phyloP scores from a whole-genome alignment of 92 coral and sea anemone species.

The Zoanthus gigantus region DNA sequence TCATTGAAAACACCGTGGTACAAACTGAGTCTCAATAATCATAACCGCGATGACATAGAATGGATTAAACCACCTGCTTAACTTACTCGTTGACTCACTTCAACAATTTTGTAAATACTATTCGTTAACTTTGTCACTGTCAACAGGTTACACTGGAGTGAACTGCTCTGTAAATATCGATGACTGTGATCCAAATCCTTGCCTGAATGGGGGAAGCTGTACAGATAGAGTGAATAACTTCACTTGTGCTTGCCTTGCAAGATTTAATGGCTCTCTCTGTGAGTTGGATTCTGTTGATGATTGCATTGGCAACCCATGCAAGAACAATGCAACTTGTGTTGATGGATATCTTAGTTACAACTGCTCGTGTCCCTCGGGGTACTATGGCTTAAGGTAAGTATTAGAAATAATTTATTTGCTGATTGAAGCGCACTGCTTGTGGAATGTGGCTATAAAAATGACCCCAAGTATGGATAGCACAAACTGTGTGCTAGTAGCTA shows the following conservation, averaged over 20 bases:
- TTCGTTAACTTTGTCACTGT: background rate
- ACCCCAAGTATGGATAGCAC: no score
- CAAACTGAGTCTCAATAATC: no score
- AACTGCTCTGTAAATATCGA: slow-evolving; percentile 40
- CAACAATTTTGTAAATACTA: no score
- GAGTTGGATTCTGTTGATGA: slow-evolving; percentile 65
- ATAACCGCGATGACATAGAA: no score
- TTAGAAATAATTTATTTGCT: background rate
- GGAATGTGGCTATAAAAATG: no score
- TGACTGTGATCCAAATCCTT: slow-evolving; percentile 45
- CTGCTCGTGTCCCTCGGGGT: slow-evolving; percentile 70
- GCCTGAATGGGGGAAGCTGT: slow-evolving; percentile 56
- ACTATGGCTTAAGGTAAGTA: slow-evolving; percentile 36
- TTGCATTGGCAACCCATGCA: slow-evolving; percentile 71
- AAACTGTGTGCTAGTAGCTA: no score
- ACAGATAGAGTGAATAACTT: slow-evolving; percentile 37
- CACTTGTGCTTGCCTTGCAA: slow-evolving; percentile 61
- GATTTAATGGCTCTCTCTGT: slow-evolving; percentile 78
- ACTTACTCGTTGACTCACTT: no score
- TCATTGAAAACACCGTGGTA: no score
- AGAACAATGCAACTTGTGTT: slow-evolving; percentile 68
- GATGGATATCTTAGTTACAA: slow-evolving; percentile 61
- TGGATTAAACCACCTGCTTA: no score
- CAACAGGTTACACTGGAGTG: slow-evolving; percentile 44
- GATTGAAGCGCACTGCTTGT: background rate